A percentile compares a stretch with the other conserved stretches of the same genome.
These are phyloP conservation scores for Tipula lateralis DNA, from an alignment of 2,888 invertebrate species.

Conservation along the genomic window DNA sequence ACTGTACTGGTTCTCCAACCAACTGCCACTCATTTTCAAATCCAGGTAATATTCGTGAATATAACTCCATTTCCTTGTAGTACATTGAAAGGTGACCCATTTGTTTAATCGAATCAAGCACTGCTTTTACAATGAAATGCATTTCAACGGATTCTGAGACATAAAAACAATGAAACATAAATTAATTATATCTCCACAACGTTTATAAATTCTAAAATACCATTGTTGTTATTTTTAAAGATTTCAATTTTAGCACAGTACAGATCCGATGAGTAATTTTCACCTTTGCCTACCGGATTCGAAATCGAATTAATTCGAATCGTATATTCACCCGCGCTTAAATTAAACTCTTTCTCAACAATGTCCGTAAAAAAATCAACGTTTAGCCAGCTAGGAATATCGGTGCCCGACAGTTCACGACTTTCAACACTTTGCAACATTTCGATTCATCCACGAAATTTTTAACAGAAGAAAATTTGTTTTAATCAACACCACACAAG, in stretches of 20 bases:
- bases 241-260: neutral
- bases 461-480: neutral
- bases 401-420: neutral
- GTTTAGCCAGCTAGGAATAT: neutral
- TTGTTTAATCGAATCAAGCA: neutral
- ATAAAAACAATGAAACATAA: no score
- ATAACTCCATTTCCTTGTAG: neutral
- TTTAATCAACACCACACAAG: neutral
- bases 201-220: neutral
- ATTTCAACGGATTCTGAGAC: neutral
- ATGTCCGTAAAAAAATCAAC: conserved; percentile 7
- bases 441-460: neutral
- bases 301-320: neutral
- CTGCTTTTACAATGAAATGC: neutral
- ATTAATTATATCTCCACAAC: neutral
- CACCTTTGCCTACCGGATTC: neutral
- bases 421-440: neutral
- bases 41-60: neutral
- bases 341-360: neutral
- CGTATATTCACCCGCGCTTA: neutral
- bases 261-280: neutral
- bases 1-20: neutral
- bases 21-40: neutral
- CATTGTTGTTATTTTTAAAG: neutral
- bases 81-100: neutral